Conservation (phyloP, 2,888 invertebrate species). For the Deroplatys truncata region DNA sequence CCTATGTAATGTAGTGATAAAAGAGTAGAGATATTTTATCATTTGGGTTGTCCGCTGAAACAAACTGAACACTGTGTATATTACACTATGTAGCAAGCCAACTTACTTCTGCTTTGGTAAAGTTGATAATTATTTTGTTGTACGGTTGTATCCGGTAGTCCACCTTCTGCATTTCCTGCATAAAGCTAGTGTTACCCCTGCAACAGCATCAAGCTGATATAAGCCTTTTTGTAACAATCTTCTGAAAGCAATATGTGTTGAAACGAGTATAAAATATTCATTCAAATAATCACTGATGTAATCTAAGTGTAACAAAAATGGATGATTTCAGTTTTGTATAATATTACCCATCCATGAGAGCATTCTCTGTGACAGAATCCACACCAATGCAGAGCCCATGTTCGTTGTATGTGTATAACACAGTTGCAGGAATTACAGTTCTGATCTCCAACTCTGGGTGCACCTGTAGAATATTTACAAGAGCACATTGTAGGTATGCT, state of each 20-base stretch:
- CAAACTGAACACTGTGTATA: no score
- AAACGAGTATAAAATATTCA: no score
- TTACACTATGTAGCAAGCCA: no score
- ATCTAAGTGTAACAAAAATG: no score
- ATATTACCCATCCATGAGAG: not conserved
- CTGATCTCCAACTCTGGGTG: not conserved
- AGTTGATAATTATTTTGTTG: not conserved
- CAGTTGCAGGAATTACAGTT: not conserved
- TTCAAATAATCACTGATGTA: no score
- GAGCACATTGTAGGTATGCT: no score
- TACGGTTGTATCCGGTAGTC: not conserved
- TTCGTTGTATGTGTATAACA: not conserved
- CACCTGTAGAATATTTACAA: not conserved
- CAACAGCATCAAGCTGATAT: not conserved
- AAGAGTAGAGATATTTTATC: no score
- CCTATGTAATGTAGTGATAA: no score
- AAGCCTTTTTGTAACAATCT: no score
- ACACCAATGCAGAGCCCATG: not conserved
- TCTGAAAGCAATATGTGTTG: no score
- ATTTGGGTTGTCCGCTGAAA: no score
- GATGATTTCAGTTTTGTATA: no score
- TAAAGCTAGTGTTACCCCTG: not conserved
- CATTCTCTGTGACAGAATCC: not conserved
- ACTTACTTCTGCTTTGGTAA: not conserved
- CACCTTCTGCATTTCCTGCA: not conserved